Evolutionary conservation across 2,797 vertebrate genomes (phyloP), one percentile per base, ranked within the genome.

Genomic region (Rhabdophis nuchalis): DNA sequence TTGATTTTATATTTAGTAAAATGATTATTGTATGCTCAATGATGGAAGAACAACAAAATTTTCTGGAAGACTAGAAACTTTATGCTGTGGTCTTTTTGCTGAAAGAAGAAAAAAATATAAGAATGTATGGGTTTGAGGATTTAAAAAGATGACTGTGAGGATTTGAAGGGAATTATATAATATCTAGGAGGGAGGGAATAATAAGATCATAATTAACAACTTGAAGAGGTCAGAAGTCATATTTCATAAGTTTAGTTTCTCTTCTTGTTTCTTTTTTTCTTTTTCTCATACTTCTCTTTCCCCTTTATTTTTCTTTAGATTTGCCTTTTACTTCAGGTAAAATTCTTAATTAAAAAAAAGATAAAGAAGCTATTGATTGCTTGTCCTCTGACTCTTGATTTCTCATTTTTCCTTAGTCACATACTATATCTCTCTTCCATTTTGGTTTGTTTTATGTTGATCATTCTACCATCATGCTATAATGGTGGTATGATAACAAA

Each of bases 401-500:
- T 32, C n/a, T 46, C 46, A 56, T 12, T 11, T 77, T 36, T 61
- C 60, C 32, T 92, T 52, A 86, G 9, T 85, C 25, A 25, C 2
- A 25, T 23, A 53, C 41, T 9, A 14, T 53, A 64, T 8, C 10
- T 86, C 32, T 85, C 16, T 68, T 58, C 58, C 50, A 41, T 4
- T 11, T 1, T 53, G 27, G 32, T 56, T 86, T 56, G 27, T n/a
- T 89, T 56, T 82, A 82, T 46, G 20, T 46, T 54, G 36, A 46
- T 61, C 23, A 32, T 85, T 88, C 53, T 0, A 0, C 46, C 56
- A 92, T 41, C 46, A 93, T 52, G 0, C 91, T 94, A 94, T 93
- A 93, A 95, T 88, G 58, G 91, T 12, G 9, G 88, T 85, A 36
- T 88, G 85, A 93, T 68, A 68, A 89, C n/a, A 86, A 91, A 94